phyloP scores from a whole-genome alignment of 2,113 vertebrate species.

The Lynx canadensis region DNA sequence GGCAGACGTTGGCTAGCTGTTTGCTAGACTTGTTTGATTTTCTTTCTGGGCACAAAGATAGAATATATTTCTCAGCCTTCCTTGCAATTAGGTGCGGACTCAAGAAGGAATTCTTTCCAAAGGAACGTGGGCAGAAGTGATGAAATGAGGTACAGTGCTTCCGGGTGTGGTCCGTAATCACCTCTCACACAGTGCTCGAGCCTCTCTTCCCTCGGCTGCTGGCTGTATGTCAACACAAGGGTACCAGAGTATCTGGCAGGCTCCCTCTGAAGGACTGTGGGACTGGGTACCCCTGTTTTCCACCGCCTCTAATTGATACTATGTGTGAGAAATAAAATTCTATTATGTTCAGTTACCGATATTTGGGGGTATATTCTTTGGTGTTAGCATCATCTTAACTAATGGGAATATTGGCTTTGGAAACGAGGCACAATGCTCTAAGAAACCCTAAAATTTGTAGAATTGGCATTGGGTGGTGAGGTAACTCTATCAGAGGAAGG shows the following conservation, averaged over 20 bases:
- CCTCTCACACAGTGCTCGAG: neutral
- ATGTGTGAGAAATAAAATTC: neutral
- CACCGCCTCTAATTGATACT: neutral
- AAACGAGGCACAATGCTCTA: neutral
- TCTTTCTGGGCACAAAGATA: constrained; percentile 17
- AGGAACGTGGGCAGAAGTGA: neutral
- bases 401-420: neutral
- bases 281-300: neutral
- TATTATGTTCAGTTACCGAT: neutral
- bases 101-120: neutral
- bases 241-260: neutral
- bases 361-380: neutral
- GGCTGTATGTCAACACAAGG: neutral
- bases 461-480: neutral
- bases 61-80: neutral
- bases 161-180: neutral
- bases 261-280: neutral
- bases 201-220: neutral
- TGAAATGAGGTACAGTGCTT: neutral
- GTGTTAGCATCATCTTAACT: neutral
- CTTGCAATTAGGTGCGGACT: neutral
- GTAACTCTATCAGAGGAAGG: neutral
- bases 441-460: neutral
- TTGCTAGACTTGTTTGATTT: neutral
- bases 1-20: neutral